Conservation (phyloP, 2,888 invertebrate species). For the Argyresthia goedartella region DNA sequence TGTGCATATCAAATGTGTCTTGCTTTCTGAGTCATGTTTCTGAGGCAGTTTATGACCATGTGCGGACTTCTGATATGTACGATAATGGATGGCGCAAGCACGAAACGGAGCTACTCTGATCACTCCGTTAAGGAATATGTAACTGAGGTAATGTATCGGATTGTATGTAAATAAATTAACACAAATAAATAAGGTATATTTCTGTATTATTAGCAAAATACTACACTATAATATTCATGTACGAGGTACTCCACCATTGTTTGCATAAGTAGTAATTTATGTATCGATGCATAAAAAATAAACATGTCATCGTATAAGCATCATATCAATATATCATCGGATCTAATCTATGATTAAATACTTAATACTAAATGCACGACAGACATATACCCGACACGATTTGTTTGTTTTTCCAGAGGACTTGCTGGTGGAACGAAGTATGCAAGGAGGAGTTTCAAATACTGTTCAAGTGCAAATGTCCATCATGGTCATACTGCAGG, state of each 20-base stretch:
- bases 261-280: too few species aligned
- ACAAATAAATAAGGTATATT: too few species aligned
- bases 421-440: conserved; percentile 94
- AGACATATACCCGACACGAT: too few species aligned
- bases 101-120: conserved; percentile 82
- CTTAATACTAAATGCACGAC: too few species aligned
- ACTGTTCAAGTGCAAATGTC: conserved; percentile 89
- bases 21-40: conserved; percentile 20
- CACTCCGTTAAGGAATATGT: conserved; percentile 85
- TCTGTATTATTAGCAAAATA: too few species aligned
- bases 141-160: conserved; percentile 75
- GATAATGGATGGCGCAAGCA: conserved; percentile 46
- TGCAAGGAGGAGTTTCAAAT: conserved; percentile 93
- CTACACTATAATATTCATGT: too few species aligned
- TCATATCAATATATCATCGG: too few species aligned
- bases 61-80: conserved; percentile 43
- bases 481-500: conserved; percentile 89
- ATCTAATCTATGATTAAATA: too few species aligned
- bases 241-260: too few species aligned
- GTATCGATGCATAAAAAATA: too few species aligned
- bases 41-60: conserved; percentile 48
- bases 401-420: conserved; percentile 72
- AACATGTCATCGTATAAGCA: too few species aligned
- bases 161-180: too few species aligned
- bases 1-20: neutral